phyloP scores from a whole-genome alignment of 2,888 invertebrate genomes.

The Xanthostigma xanthostigma region DNA sequence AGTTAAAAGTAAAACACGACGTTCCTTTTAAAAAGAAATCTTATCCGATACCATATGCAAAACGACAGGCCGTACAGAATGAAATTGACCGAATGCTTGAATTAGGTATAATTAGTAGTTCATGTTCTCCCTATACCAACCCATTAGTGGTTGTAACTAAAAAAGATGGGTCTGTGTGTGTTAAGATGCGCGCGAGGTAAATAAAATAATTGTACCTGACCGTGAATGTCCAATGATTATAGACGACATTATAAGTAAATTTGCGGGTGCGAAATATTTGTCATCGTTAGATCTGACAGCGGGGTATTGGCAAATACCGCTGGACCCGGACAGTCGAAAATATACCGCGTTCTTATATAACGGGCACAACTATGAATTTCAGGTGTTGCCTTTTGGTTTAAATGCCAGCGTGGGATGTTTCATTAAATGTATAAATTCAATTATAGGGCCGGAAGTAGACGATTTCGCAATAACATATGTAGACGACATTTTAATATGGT shows the following conservation, averaged over 20 bases:
- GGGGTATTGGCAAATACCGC: background rate
- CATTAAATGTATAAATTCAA: background rate
- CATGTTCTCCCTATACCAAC: background rate
- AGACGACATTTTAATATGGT: background rate
- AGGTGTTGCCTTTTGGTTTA: background rate
- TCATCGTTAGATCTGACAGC: background rate
- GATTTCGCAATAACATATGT: background rate
- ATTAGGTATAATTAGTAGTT: slow-evolving; percentile 1
- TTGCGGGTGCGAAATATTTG: background rate
- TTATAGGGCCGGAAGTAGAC: background rate
- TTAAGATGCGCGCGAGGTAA: slow-evolving; percentile 4
- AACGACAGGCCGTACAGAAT: background rate
- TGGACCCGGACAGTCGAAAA: background rate
- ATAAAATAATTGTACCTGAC: background rate
- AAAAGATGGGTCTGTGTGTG: slow-evolving; percentile 5
- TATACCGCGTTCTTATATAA: background rate
- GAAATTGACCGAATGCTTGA: slow-evolving; percentile 1
- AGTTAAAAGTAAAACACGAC: no score
- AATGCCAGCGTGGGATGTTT: background rate
- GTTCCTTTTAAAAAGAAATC: background rate
- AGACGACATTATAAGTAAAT: background rate
- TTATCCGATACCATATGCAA: background rate
- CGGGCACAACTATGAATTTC: slow-evolving; percentile 2
- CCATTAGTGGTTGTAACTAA: slow-evolving; percentile 4
- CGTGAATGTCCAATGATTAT: no score